Conservation (phyloP, 2,888 invertebrate genomes). For the Eugnorisma glareosa region DNA sequence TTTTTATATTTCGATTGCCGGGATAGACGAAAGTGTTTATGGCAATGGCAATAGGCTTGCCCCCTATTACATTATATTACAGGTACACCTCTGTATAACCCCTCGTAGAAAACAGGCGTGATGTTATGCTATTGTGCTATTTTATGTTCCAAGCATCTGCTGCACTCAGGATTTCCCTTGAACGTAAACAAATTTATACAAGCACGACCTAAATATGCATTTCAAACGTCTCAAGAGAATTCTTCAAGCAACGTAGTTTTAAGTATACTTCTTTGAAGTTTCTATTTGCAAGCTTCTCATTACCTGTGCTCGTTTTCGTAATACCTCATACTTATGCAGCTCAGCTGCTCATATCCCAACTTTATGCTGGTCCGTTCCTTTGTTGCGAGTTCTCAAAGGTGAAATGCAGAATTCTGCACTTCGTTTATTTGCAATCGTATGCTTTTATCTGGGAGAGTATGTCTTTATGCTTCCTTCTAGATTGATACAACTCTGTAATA, state of each 20-base stretch:
- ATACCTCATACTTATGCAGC: slow-evolving; percentile 42
- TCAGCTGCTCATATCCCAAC: slow-evolving; percentile 31
- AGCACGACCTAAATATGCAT: slow-evolving; percentile 23
- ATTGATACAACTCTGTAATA: background rate
- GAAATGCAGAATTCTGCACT: slow-evolving; percentile 30
- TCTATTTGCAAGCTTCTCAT: slow-evolving; percentile 31
- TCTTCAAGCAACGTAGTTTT: slow-evolving; percentile 43
- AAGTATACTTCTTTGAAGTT: slow-evolving; percentile 46
- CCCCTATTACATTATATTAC: background rate
- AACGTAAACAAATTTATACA: slow-evolving; percentile 29
- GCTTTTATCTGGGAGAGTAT: background rate
- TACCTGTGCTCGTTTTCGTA: slow-evolving; percentile 26
- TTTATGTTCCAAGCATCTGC: background rate
- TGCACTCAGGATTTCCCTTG: background rate
- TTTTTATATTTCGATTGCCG: background rate
- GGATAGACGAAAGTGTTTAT: background rate
- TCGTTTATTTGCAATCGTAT: slow-evolving; percentile 16
- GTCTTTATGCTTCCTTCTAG: slow-evolving; percentile 6
- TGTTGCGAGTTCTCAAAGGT: slow-evolving; percentile 27
- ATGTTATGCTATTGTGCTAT: background rate
- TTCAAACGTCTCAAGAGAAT: slow-evolving; percentile 25
- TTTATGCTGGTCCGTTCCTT: slow-evolving; percentile 42
- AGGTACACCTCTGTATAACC: background rate
- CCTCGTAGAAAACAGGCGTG: background rate
- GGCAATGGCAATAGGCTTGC: background rate